These are phyloP conservation scores for Valencia hispanica DNA, from an alignment of 2,797 vertebrate genomes.

Conservation along the genomic window DNA sequence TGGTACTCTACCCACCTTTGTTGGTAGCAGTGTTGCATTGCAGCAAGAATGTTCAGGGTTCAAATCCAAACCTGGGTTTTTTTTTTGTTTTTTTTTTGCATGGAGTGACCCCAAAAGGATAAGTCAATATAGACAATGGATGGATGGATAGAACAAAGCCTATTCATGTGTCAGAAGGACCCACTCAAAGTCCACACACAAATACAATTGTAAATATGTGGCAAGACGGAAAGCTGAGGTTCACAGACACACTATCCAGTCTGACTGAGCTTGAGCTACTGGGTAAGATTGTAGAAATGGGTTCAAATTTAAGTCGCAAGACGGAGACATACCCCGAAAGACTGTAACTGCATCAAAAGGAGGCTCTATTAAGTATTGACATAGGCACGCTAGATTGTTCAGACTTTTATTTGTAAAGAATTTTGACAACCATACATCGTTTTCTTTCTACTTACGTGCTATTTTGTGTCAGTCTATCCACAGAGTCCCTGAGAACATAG, in stretches of 20 bases:
- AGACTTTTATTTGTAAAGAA: background rate
- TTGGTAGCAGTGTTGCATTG: background rate
- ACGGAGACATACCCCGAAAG: background rate
- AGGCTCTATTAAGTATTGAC: background rate
- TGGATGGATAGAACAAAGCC: background rate
- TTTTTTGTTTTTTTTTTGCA: no score
- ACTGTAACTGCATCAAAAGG: background rate
- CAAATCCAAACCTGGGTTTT: background rate
- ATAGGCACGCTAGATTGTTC: background rate
- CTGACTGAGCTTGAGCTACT: background rate
- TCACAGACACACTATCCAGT: background rate
- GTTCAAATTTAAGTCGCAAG: no score
- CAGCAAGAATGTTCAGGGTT: background rate
- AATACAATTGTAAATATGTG: background rate
- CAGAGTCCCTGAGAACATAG: background rate
- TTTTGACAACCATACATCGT: background rate
- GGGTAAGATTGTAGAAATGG: background rate
- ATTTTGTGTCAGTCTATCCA: background rate
- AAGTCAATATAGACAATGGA: background rate
- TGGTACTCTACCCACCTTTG: background rate
- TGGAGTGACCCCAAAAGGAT: background rate
- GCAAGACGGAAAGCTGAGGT: background rate
- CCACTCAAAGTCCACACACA: background rate
- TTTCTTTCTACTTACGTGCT: background rate
- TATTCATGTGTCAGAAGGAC: background rate